phyloP scores from a whole-genome alignment of 1,140 invertebrate genomes.

The Radopholus similis region DNA sequence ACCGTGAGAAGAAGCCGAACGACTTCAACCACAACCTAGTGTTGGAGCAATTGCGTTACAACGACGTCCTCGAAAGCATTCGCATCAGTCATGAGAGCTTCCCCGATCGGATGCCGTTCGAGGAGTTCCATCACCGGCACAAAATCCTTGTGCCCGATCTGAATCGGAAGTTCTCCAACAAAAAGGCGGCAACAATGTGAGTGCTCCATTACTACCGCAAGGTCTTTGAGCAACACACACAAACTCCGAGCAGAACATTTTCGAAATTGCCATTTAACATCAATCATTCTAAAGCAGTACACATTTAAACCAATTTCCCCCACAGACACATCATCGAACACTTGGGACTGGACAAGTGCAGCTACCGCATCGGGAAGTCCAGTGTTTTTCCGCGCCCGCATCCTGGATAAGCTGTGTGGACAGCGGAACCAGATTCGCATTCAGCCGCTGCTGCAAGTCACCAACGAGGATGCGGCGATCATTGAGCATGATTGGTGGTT shows the following conservation, averaged over 20 bases:
- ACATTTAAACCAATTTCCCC: not conserved
- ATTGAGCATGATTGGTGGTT: conserved; percentile 94
- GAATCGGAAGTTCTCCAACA: conserved; percentile 96
- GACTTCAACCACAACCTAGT: not conserved
- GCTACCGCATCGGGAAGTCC: conserved; percentile 93
- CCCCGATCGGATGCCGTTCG: conserved; percentile 75
- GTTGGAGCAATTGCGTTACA: conserved; percentile 91
- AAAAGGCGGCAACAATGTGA: conserved; percentile 96
- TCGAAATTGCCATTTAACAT: not conserved
- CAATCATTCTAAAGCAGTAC: not conserved
- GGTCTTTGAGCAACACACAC: not conserved
- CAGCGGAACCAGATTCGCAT: conserved; percentile 82
- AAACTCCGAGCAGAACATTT: not conserved
- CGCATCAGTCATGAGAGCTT: conserved; percentile 98
- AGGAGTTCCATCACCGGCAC: conserved; percentile 76
- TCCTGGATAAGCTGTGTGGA: conserved; percentile 95
- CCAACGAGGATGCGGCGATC: conserved; percentile 95
- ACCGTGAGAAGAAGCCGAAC: conserved; percentile 85
- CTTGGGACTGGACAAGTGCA: conserved; percentile 87
- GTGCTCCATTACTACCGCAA: no score
- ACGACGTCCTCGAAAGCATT: conserved; percentile 98
- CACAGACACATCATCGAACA: conserved; percentile 71
- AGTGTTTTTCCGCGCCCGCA: conserved; percentile 98
- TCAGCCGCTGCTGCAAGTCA: conserved; percentile 71
- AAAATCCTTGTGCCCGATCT: conserved; percentile 95